Base-by-base conservation (phyloP, 23 tunicate species). In the Pegea sp. region DNA sequence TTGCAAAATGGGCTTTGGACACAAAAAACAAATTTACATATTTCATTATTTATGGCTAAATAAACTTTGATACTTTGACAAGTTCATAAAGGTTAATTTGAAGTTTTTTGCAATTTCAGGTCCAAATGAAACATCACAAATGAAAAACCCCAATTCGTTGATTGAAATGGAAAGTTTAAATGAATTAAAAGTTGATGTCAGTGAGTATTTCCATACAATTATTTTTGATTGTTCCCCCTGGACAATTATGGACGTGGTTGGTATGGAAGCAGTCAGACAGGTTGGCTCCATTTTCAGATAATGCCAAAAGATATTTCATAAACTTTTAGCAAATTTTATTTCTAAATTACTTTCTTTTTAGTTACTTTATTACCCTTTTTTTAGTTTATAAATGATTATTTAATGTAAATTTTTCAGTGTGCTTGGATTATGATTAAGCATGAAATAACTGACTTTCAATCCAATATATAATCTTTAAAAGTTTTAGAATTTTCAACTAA, bases 211-310 rank as follows among this genome's bases (percentile, higher is more conserved):
- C 56, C 84, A 74, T 42, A 65, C 84, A 62, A 43, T 81, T 33
- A 48, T 81, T 1, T 67, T 84, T 62, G 93, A 81, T 49, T 81
- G 93, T 49, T 48, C 75, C 19, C 57, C 71, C 6, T 81, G 93
- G 93, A 72, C 62, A 22, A 66, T 72, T 52, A 81, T 81, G 22
- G 93, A 81, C 42, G 51, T 60, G 3, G 72, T 81, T 71, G 93
- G 93, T 8, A 50, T 81, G 64, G 77, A 64, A 3, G 21, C 61
- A n/a, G 4, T 81, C 25, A 28, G 61, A 28, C 75, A 72, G 66
- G 93, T 72, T 1, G 25, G 67, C 22, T 16, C 19, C 56, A 51
- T 16, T 51, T 38, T n/a, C n/a, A n/a, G n/a, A n/a, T n/a, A n/a
- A n/a, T n/a, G n/a, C n/a, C n/a, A n/a, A n/a, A n/a, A n/a, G n/a